Evolutionary conservation across 2,797 vertebrate genomes (phyloP), one percentile per base, ranked within the genome.

Genomic region (Alcedo atthis): DNA sequence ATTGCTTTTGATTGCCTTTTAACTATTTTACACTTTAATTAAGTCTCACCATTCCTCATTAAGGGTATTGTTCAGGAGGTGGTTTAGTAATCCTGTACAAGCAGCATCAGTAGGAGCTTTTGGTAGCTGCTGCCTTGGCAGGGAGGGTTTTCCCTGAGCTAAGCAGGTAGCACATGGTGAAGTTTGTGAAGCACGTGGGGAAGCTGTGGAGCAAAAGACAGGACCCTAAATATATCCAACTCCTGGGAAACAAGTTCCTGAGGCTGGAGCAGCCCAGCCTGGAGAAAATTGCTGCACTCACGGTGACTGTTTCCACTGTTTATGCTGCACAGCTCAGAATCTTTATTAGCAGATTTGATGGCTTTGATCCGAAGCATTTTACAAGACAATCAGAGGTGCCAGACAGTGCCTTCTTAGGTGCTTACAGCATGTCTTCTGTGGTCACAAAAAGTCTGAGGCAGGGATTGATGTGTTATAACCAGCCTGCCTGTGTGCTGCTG

Each of bases 21-120:
- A 95, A 93, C 94, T 94, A 91, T 88, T 94, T 81, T 74, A 58
- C 6, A 8, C 51, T 93, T 93, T 95, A 94, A 95, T 95, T 95
- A 95, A 95, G 74, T 89, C 70, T 92, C 55, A 76, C 91, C 48
- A 63, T 95, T 87, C 46, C 71, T 70, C 59, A 46, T 85, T 92
- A 88, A 93, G 80, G 17, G 28, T 71, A 74, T 89, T 77, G 92
- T 92, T 91, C 75, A 79, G 85, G 55, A 89, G 81, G 42, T 53
- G 30, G 66, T 87, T 81, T 87, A 88, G 81, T 91, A 82, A 85
- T 91, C 62, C 70, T 45, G 46, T 51, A 63, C 75, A 67, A 55
- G 59, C 77, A 91, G 79, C 80, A 63, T 82, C 77, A 87, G 68
- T 85, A 79, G 48, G 73, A 85, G 84, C 54, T 86, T 88, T 91